Evolutionary conservation across 2,888 invertebrate species (phyloP).

Genomic region (Scaptodrosophila latifasciaeformis): DNA sequence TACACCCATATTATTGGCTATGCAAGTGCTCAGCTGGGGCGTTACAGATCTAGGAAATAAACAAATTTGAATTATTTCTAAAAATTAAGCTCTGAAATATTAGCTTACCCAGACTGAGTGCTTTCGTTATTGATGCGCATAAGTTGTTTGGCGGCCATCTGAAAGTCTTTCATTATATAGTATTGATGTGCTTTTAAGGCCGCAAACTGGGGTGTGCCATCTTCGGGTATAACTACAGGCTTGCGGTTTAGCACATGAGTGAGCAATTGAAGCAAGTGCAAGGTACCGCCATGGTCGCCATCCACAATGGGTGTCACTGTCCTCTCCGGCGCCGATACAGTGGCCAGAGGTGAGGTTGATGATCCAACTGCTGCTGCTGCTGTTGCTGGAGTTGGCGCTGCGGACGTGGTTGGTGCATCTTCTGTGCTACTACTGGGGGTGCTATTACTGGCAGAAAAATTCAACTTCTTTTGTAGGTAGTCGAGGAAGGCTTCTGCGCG

Average conservation of each 20-base stretch:
- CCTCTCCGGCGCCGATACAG: conserved; percentile 30
- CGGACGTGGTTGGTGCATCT: conserved; percentile 8
- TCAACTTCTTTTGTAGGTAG: conserved; percentile 65
- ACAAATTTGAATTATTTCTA: neutral
- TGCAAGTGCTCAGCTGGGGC: conserved; percentile 69
- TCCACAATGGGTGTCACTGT: conserved; percentile 41
- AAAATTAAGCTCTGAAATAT: neutral
- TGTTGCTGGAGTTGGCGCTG: conserved; percentile 4
- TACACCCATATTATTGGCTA: conserved; percentile 75
- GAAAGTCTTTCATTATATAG: conserved; percentile 75
- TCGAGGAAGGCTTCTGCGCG: conserved; percentile 72
- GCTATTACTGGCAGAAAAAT: conserved; percentile 43
- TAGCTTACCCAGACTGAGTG: conserved; percentile 56
- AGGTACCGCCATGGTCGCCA: conserved; percentile 51
- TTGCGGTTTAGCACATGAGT: conserved; percentile 71
- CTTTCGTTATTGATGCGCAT: conserved; percentile 68
- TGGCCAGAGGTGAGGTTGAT: conserved; percentile 26
- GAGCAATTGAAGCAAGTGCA: conserved; percentile 68
- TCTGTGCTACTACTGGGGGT: conserved; percentile 27
- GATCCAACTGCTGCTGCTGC: conserved; percentile 1
- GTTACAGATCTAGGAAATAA: conserved; percentile 55
- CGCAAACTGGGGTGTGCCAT: conserved; percentile 70
- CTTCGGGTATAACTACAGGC: conserved; percentile 67
- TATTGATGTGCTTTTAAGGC: conserved; percentile 74
- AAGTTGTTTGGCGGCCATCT: conserved; percentile 75